Evolutionary conservation across 1,140 invertebrate species (phyloP), one percentile per base, ranked within the genome.

Genomic region (Drosophila mojavensis): DNA sequence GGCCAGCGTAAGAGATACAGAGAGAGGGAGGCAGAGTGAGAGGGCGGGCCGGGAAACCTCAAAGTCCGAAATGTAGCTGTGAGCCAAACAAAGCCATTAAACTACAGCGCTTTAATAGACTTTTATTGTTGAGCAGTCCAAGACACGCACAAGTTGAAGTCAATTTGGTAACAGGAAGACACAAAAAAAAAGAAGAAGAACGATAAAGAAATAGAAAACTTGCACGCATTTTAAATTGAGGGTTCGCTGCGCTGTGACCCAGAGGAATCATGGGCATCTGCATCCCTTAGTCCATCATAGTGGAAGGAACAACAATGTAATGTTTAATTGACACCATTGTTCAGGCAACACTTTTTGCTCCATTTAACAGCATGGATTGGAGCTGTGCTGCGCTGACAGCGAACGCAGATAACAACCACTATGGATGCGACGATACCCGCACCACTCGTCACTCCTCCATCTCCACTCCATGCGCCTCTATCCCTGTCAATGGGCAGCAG

Each of bases 251-350:
- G 15, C 47, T 30, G 36, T 17, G 56, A 39, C 50, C 47, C 66
- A 58, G 56, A 59, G 15, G 39, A 33, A 10, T 36, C 55, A 24
- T 4, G 28, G 66, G 55, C 60, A 71, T 72, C 54, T 75, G 73
- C 73, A 70, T 64, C 66, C 60, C 66, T 55, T 58, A 59, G 55
- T 60, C 71, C 65, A 74, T 74, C 70, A 68, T 68, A 68, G 70
- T 73, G 56, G 62, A 59, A 47, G 43, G 43, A 63, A 88, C 78
- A 88, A 88, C 80, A 88, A 88, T 88, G 84, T 88, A 80, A 88
- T 84, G 80, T 88, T 88, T 88, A 88, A 88, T 88, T 88, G 84
- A 88, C 84, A 84, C 84, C 84, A 88, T 88, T 88, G 84, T 88
- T 88, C 84, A 58, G 80, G 80, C 74, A 79, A 83, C 84, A 89